Evolutionary conservation across 2,113 vertebrate species (phyloP).

Genomic region (Himantopus leucocephalus): DNA sequence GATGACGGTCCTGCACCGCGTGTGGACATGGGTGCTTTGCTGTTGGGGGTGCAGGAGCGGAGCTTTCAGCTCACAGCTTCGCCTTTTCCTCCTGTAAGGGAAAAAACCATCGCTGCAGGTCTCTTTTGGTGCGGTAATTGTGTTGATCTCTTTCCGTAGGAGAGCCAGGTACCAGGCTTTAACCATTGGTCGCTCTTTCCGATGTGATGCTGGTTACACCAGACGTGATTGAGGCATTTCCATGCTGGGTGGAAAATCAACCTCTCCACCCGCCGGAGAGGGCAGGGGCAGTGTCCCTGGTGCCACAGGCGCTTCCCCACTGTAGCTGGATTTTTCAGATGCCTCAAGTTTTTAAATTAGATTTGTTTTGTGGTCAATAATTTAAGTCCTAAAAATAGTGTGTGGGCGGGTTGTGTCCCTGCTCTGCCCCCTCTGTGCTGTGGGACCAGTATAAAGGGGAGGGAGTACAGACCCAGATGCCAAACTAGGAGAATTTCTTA

Average conservation of each 20-base stretch:
- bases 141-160: background rate
- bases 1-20: rapidly evolving
- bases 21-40: rapidly evolving
- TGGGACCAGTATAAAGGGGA: background rate
- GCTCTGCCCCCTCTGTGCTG: background rate
- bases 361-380: background rate
- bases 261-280: background rate
- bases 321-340: background rate
- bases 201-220: background rate
- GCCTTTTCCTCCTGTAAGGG: background rate
- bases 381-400: background rate
- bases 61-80: background rate
- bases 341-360: background rate
- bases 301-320: background rate
- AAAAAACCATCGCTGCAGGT: background rate
- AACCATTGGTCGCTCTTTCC: background rate
- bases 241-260: background rate
- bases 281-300: background rate
- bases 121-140: background rate
- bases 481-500: background rate
- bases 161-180: background rate
- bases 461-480: background rate
- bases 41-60: background rate
- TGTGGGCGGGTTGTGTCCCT: background rate
- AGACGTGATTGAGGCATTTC: background rate